Conservation (phyloP, 2,113 vertebrate genomes). For the Ursus arctos region DNA sequence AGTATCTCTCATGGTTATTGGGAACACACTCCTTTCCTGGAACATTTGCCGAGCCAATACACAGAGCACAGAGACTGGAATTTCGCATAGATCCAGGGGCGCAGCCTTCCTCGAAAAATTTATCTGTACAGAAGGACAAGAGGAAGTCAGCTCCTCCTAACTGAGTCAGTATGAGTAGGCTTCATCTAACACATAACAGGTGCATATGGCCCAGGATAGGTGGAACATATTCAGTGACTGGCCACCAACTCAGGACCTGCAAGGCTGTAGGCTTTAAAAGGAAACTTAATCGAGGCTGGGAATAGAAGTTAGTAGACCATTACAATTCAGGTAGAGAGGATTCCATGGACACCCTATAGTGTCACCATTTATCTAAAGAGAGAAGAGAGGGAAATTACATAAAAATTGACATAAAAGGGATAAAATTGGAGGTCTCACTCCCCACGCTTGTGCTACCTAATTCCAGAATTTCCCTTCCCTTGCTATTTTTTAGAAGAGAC, state of each 20-base stretch:
- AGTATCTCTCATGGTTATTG: conserved; percentile 90
- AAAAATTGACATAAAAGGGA: neutral
- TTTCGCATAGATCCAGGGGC: conserved; percentile 90
- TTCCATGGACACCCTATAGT: neutral
- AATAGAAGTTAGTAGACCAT: neutral
- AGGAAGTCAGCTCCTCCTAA: conserved; percentile 34
- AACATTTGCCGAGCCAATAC: conserved; percentile 84
- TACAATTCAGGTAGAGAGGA: neutral
- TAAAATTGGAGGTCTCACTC: neutral
- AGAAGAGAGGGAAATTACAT: neutral
- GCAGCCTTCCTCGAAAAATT: conserved; percentile 91
- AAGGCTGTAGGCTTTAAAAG: neutral
- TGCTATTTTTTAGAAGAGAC: neutral
- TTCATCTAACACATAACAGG: neutral
- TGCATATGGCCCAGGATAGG: neutral
- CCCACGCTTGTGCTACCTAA: neutral
- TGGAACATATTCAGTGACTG: neutral
- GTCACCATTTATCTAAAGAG: neutral
- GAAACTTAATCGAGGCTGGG: neutral
- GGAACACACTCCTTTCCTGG: conserved; percentile 86
- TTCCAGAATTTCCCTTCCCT: neutral
- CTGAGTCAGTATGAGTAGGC: neutral
- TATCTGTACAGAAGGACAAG: conserved; percentile 77
- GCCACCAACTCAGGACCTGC: neutral
- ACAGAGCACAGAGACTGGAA: conserved; percentile 92